These are phyloP conservation scores for Arvicanthis niloticus DNA, from an alignment of 2,113 vertebrate species.

Conservation along the genomic window DNA sequence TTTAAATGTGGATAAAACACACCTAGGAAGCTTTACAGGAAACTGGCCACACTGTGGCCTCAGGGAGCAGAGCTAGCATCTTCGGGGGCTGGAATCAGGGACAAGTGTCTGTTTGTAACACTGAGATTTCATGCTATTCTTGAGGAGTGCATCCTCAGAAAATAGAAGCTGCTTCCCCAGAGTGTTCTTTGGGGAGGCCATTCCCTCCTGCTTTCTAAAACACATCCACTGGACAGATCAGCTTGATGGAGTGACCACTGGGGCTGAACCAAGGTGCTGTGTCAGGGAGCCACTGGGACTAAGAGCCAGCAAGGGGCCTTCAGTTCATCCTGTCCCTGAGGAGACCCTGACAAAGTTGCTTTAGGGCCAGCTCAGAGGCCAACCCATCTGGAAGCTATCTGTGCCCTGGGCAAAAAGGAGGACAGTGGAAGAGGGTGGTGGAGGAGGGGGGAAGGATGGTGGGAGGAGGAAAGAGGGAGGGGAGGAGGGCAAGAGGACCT, in stretches of 20 bases:
- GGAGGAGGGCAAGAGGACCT: neutral
- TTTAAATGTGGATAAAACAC: neutral
- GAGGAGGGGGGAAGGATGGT: neutral
- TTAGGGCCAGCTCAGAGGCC: neutral
- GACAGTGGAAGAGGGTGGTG: neutral
- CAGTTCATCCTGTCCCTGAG: neutral
- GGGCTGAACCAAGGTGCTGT: neutral
- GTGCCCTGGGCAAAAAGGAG: neutral
- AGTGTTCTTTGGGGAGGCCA: neutral
- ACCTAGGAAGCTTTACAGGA: neutral
- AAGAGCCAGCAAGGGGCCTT: neutral
- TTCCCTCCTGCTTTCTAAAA: neutral
- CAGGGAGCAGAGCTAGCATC: neutral
- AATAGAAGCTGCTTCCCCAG: neutral
- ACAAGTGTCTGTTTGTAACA: neutral
- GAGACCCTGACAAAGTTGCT: neutral
- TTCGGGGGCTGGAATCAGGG: neutral
- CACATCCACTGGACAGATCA: neutral
- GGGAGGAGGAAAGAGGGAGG: too few species aligned
- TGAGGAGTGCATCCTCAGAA: neutral
- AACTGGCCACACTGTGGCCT: neutral
- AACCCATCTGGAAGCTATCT: slow-evolving; percentile 71
- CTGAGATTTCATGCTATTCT: neutral
- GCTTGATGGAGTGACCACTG: neutral
- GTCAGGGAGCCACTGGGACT: neutral